phyloP scores from a whole-genome alignment of 1,140 invertebrate genomes.

The Mizuhopecten yessoensis region DNA sequence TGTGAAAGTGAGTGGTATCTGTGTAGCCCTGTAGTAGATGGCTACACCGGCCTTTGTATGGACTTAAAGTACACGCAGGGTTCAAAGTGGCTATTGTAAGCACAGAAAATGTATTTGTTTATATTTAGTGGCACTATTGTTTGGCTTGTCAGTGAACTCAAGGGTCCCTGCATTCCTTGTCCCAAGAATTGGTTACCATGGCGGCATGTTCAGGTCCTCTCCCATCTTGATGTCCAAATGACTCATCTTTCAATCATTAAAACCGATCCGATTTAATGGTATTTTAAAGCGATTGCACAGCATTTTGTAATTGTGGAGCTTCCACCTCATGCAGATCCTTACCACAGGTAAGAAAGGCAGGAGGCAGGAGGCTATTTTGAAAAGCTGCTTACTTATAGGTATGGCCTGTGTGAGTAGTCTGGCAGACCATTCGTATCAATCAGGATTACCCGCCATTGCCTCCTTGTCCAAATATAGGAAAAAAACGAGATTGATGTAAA shows the following conservation, averaged over 20 bases:
- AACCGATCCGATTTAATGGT: slow-evolving; percentile 33
- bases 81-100: slow-evolving; percentile 16
- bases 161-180: slow-evolving; percentile 31
- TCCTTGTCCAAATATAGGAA: not conserved
- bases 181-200: slow-evolving; percentile 32
- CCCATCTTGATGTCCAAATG: slow-evolving; percentile 15
- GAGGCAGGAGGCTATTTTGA: not conserved
- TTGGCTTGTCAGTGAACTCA: not conserved
- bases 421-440: not conserved
- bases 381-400: slow-evolving; percentile 38
- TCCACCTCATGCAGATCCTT: not conserved
- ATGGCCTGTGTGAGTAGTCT: not conserved
- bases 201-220: not conserved
- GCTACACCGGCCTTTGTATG: not conserved
- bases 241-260: slow-evolving; percentile 25
- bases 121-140: slow-evolving; percentile 19
- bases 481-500: slow-evolving; percentile 6
- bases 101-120: slow-evolving; percentile 29
- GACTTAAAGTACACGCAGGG: not conserved
- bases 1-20: not conserved
- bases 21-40: not conserved
- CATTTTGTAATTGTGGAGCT: slow-evolving; percentile 23
- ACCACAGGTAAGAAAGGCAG: slow-evolving; percentile 6
- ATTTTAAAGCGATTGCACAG: slow-evolving; percentile 33
- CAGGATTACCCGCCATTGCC: not conserved